phyloP scores from a whole-genome alignment of 2,113 vertebrate species.

The Brienomyrus brachyistius region DNA sequence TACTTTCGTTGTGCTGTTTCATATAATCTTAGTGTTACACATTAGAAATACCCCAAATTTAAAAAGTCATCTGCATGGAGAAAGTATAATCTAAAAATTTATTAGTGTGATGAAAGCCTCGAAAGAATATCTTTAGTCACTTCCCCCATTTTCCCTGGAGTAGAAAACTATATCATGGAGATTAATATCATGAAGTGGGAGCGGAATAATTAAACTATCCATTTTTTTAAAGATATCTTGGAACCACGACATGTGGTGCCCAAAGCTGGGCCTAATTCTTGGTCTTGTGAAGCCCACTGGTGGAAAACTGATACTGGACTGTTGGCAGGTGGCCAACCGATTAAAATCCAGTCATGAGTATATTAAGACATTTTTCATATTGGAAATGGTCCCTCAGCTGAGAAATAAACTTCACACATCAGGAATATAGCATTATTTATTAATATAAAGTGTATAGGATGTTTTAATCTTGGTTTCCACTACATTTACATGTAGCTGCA shows the following conservation, averaged over 20 bases:
- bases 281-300: not conserved
- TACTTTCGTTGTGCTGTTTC: not conserved
- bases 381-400: not conserved
- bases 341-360: not conserved
- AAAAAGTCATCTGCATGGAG: not conserved
- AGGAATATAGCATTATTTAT: not conserved
- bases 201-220: not conserved
- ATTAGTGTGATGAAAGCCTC: not conserved
- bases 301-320: not conserved
- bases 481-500: not conserved
- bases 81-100: not conserved
- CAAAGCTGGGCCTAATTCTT: not conserved
- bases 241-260: not conserved
- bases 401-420: not conserved
- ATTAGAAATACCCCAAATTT: not conserved
- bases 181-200: too few relatives aligned
- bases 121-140: not conserved
- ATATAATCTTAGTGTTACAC: not conserved
- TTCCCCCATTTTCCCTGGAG: not conserved
- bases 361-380: not conserved
- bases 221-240: not conserved
- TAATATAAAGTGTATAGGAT: not conserved
- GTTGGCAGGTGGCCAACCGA: not conserved
- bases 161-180: not conserved
- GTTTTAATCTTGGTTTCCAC: not conserved